Evolutionary conservation across 2,888 invertebrate genomes (phyloP), one percentile per base, ranked within the genome.

Genomic region (Coelinius sp.): DNA sequence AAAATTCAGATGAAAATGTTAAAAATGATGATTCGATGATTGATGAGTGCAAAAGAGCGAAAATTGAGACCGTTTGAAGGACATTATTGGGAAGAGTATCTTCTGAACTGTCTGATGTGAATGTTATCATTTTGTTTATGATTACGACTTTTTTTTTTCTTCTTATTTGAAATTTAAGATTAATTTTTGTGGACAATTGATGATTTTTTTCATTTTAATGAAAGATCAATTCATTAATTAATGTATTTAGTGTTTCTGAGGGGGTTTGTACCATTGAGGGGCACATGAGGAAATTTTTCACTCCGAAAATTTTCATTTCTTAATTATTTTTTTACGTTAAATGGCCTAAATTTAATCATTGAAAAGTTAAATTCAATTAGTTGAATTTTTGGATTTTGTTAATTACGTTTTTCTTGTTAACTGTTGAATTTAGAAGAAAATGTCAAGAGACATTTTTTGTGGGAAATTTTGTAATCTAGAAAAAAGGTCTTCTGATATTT

Each of bases 1-100:
- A 83, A 82, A 70, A 80, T 78, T 10, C 83, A 79, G 74, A 76
- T 80, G 67, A 62, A 8, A 35, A 52, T 24, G 27, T 71, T 25
- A 71, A 65, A 14, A 71, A 53, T 77, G 78, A 79, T 8, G 17
- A 80, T 79, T 62, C 86, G 67, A n/a, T n/a, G n/a, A n/a, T 77
- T 73, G 73, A 79, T 22, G 77, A 83, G 66, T 81, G 82, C 76
- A 86, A 86, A 73, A 85, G 86, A 70, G 73, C 76, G 22, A 86
- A 86, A 74, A 79, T 81, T 5, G 86, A 86, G 67, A 77, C 80
- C 65, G 82, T 83, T 71, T 85, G 79, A 84, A 77, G 12, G 49
- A 10, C 10, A 6, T 31, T 31, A 6, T 6, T 31, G 31, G 31
- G 17, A 14, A n/a, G n/a, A n/a, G n/a, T n/a, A n/a, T n/a, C n/a